Evolutionary conservation across 1,140 invertebrate genomes (phyloP).

Genomic region (Adelges cooleyi): DNA sequence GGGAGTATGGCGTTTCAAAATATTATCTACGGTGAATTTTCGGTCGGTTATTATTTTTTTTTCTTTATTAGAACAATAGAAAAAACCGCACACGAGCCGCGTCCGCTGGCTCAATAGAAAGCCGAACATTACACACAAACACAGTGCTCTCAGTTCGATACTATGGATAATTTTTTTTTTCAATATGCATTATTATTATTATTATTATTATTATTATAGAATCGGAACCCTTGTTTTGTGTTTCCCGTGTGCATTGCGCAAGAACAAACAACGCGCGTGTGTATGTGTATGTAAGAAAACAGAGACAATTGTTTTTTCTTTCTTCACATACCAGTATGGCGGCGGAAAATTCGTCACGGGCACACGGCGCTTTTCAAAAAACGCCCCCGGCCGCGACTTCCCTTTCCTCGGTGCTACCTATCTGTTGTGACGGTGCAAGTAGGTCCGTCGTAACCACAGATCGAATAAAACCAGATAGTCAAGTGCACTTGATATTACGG

Average conservation of each 20-base stretch:
- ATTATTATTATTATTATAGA: not conserved
- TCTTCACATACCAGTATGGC: slow-evolving; percentile 6
- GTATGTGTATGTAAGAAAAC: not conserved
- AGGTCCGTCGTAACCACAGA: too few species aligned
- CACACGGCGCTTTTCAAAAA: slow-evolving; percentile 4
- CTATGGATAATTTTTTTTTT: slow-evolving; percentile 4
- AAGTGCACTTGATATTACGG: too few species aligned
- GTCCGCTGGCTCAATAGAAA: slow-evolving; percentile 3
- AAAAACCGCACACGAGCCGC: not conserved
- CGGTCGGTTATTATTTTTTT: not conserved
- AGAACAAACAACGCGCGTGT: not conserved
- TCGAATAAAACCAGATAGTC: too few species aligned
- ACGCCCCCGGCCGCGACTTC: not conserved
- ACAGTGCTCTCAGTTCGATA: not conserved
- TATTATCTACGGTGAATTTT: too few species aligned
- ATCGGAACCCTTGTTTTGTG: slow-evolving; percentile 1
- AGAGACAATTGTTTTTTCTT: slow-evolving; percentile 11
- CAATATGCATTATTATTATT: not conserved
- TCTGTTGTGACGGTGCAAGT: too few species aligned
- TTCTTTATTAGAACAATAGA: slow-evolving; percentile 19
- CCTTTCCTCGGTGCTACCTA: too few species aligned
- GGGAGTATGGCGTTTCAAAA: too few species aligned
- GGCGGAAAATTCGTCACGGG: slow-evolving; percentile 23
- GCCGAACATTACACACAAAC: slow-evolving; percentile 3
- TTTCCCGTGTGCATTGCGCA: not conserved